Base-by-base conservation (phyloP, 30 jellyfish, hydroid and myxozoan genomes). In the Cassiopea andromeda region DNA sequence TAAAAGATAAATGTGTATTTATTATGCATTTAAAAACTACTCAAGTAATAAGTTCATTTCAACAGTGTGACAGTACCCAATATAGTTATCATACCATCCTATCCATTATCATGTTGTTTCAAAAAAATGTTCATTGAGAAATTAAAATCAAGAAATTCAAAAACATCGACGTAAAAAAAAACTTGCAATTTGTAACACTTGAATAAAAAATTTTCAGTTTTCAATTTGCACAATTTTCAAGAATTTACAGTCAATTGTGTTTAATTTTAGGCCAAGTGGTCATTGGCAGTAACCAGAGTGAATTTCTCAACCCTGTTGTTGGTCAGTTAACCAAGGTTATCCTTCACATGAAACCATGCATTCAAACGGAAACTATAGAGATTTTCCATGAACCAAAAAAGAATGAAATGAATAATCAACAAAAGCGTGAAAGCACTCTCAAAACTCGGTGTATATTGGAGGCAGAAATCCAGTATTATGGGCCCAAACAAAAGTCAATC, bases 291-390 rank as follows among this genome's bases (percentile, higher is more conserved):
- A 9, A 19, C 18, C 79, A 19, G 79, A 70, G 49, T 70, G 79
- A 50, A 50, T 59, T 48, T 17, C 3, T 49, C 50, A 46, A 54
- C 14, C 91, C 91, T 44, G 78, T 73, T 7, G 91, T 77, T 87
- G 94, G 89, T 46, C 89, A 87, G 48, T 77, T 87, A 61, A 87
- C 88, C 5, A 49, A 68, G 27, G 94, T 87, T 7, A 78, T 87
- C n/a, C 73, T 87, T 8, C 83, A 68, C 59, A 85, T 85, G 49
- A 77, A 38, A 68, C 78, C 81, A 1, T 67, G 46, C 17, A 87
- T 44, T 3, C 73, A 71, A 66, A 75, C 88, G 43, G 94, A 87
- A 76, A 49, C 94, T 59, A 38, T 87, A 12, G 94, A 87, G 75
- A 44, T 87, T 6, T 87, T 74, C 73, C 94, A 87, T 43, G 50